phyloP scores from a whole-genome alignment of 2,888 invertebrate genomes.

The Lithophane semibrunnea region DNA sequence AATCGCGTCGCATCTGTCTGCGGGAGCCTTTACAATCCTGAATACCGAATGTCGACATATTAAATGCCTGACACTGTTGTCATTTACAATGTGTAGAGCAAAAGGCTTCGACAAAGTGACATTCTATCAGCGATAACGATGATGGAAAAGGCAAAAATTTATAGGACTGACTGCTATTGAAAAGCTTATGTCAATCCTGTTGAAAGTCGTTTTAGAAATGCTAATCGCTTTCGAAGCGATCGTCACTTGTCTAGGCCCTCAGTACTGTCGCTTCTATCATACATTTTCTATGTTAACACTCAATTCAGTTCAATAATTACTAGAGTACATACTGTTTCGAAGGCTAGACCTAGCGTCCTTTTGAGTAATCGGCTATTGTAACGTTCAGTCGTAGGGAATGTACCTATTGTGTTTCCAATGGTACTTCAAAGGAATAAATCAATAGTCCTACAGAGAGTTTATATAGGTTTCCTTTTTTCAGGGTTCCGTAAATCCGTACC shows the following conservation, averaged over 20 bases:
- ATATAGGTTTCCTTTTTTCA: slow-evolving; percentile 13
- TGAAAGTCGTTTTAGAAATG: no score
- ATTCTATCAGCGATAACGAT: no score
- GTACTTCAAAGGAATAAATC: slow-evolving; percentile 47
- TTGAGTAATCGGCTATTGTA: slow-evolving; percentile 45
- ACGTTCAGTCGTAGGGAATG: slow-evolving; percentile 21
- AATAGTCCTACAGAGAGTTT: slow-evolving; percentile 30
- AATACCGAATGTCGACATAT: neutral
- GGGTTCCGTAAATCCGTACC: no score
- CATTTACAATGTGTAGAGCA: neutral
- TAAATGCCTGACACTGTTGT: neutral
- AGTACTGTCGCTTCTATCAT: neutral
- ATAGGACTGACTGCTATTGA: no score
- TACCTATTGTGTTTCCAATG: slow-evolving; percentile 39
- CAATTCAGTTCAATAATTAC: slow-evolving; percentile 26
- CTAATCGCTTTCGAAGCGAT: no score
- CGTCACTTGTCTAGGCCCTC: no score
- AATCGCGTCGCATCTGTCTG: no score
- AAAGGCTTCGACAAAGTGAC: no score
- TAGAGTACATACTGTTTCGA: slow-evolving; percentile 5
- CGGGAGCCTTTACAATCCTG: no score
- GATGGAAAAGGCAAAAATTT: no score
- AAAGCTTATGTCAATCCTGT: no score
- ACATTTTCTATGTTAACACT: neutral
- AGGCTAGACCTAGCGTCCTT: slow-evolving; percentile 31